Conservation (phyloP, 2,888 invertebrate species). For the Lepidocyrtinus sp. region DNA sequence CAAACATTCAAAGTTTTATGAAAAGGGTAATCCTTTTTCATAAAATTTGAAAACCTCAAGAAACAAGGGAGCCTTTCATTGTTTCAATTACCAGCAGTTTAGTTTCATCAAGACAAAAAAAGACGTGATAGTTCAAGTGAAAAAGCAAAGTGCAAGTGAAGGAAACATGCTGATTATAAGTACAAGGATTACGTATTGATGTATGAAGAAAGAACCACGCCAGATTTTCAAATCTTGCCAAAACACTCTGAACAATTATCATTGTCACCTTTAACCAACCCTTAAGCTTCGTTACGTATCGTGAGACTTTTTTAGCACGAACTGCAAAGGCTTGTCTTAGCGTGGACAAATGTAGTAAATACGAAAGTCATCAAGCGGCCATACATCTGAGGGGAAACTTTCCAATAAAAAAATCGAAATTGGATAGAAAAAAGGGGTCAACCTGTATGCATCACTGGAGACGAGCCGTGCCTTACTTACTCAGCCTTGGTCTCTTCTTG, state of each 20-base stretch:
- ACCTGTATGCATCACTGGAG: conserved; percentile 53
- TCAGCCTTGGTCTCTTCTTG: conserved; percentile 19
- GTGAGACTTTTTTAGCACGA: background rate
- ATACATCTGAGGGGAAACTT: background rate
- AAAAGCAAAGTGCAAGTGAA: conserved; percentile 9
- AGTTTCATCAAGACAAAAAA: background rate
- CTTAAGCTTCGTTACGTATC: background rate
- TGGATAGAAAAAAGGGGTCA: conserved; percentile 52
- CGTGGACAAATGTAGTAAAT: background rate
- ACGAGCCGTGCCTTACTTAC: conserved; percentile 52
- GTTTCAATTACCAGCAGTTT: background rate
- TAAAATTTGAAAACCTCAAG: background rate
- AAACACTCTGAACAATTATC: background rate
- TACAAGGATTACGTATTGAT: background rate
- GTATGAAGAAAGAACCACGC: background rate
- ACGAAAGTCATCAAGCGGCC: conserved; percentile 36
- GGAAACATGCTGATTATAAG: conserved; percentile 56
- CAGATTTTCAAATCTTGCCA: background rate
- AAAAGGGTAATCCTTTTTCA: background rate
- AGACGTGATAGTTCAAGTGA: conserved; percentile 46
- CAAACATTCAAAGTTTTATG: too few relatives aligned
- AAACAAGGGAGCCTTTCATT: background rate
- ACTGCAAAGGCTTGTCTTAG: background rate
- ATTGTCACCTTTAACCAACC: background rate
- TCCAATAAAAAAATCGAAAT: background rate